These are phyloP conservation scores for Hemicordylus capensis DNA, from an alignment of 2,113 vertebrate genomes.

Conservation along the genomic window DNA sequence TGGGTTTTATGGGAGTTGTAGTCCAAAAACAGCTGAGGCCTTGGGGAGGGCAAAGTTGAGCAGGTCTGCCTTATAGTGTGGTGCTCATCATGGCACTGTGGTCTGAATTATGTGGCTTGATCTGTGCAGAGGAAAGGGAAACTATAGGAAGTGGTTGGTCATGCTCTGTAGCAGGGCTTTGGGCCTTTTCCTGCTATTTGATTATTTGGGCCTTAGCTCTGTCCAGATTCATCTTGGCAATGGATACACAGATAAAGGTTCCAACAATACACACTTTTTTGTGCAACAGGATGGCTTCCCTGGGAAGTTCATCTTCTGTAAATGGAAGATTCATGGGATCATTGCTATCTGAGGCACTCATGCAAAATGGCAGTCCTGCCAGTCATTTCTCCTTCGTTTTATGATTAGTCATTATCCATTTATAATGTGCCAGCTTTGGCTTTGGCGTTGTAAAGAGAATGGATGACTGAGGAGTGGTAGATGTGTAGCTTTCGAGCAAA, in stretches of 20 bases:
- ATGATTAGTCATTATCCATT: not conserved
- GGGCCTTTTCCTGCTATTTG: not conserved
- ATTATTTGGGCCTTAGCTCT: not conserved
- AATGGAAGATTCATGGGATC: not conserved
- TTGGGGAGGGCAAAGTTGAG: too few relatives aligned
- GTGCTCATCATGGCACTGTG: not conserved
- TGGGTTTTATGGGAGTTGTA: too few relatives aligned
- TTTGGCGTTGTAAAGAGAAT: not conserved
- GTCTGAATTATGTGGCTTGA: not conserved
- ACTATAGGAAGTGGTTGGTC: not conserved
- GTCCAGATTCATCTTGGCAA: not conserved
- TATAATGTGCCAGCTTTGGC: not conserved
- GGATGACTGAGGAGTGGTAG: not conserved
- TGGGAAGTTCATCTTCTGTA: not conserved
- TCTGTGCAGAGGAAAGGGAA: not conserved
- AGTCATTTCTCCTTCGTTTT: not conserved
- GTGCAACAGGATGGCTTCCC: not conserved
- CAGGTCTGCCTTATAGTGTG: not conserved
- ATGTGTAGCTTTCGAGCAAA: not conserved
- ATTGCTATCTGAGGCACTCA: not conserved
- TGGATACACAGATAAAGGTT: not conserved
- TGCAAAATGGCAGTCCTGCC: not conserved
- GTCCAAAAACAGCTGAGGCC: too few relatives aligned
- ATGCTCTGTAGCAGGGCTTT: not conserved
- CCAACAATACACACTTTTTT: not conserved